Evolutionary conservation across 2,888 invertebrate genomes (phyloP), one percentile per base, ranked within the genome.

Genomic region (Aricia artaxerxes): DNA sequence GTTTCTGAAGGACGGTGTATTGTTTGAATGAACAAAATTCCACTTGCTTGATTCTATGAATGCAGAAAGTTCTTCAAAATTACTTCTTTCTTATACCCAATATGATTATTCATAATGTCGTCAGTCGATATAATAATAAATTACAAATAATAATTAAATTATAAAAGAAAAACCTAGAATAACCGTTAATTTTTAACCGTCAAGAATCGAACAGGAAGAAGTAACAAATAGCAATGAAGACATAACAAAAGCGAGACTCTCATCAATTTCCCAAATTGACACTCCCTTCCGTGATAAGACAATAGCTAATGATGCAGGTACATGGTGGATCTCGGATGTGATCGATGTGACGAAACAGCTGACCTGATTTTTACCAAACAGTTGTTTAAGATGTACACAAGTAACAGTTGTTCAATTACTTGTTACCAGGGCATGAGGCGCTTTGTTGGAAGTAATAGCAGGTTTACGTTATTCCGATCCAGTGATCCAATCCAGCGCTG

Each of bases 371-470:
- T 24, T 38, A 9, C 73, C 73, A 7, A 75, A 40, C 73, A 73
- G 73, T 44, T 44, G 73, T 44, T 75, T 11, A 75, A 11, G 57
- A 53, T 35, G 31, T 75, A 31, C 31, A 16, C 76, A 31, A 53
- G 57, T 13, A 76, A 49, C 75, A 75, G 75, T 35, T 53, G 76
- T 53, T 76, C 49, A 76, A 76, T 76, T 76, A 31, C 53, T 76
- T 76, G 76, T 76, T 64, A 9, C 31, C 24, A 9, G 31, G 31
- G 31, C 31, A 11, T 64, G 64, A 7, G 64, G 0, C 64, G 64
- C 64, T 64, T 31, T 64, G 64, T 24, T 9, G 64, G 31, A 31
- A 64, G 49, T 49, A 49, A 2, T 49, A 49, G 9, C 49, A 49
- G 7, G 9, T 2, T 49, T 49, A 49, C 49, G 1, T 44, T 44